Conservation (phyloP, 2,113 vertebrate genomes). For the Ctenodactylus gundi region DNA sequence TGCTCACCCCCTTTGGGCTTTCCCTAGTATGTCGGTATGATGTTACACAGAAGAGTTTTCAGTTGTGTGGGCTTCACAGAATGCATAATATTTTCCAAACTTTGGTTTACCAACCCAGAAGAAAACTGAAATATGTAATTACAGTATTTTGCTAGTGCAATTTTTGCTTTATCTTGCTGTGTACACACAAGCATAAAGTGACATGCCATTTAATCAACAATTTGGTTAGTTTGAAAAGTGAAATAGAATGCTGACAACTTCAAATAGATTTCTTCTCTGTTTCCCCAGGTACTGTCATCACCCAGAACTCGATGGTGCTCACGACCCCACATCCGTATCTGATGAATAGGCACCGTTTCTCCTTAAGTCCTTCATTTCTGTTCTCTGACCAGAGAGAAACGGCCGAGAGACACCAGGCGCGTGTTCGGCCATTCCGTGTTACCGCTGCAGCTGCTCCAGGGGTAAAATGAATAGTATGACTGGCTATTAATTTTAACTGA, state of each 20-base stretch:
- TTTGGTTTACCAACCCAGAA: background rate
- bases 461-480: background rate
- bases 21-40: background rate
- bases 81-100: background rate
- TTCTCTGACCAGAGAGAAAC: background rate
- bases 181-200: background rate
- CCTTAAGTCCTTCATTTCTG: background rate
- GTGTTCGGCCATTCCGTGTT: background rate
- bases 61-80: background rate
- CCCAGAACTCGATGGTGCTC: background rate
- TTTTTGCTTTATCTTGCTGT: background rate
- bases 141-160: background rate
- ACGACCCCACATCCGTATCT: background rate
- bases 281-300: background rate
- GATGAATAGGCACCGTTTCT: background rate
- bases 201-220: background rate
- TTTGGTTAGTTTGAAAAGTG: conserved; percentile 30
- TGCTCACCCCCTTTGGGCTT: background rate
- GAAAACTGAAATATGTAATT: conserved; percentile 24
- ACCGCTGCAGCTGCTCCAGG: background rate
- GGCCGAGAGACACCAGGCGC: background rate
- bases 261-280: background rate
- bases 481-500: conserved; percentile 40
- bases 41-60: conserved; percentile 37
- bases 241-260: conserved; percentile 7